These are phyloP conservation scores for Halichoeres trimaculatus DNA, from an alignment of 2,113 vertebrate species.

Conservation along the genomic window DNA sequence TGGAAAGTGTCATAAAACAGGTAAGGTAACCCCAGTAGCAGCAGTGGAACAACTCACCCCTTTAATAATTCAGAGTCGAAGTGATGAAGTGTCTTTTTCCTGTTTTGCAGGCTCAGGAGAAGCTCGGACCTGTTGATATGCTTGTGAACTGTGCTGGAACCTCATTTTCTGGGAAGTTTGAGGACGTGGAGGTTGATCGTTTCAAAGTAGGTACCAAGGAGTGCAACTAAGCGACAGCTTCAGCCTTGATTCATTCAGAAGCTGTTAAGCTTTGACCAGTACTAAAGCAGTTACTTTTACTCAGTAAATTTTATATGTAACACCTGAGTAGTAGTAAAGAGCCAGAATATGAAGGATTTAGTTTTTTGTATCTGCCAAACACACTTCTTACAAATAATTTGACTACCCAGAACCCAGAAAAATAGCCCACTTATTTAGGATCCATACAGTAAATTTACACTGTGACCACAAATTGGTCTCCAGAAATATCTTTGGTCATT, in stretches of 20 bases:
- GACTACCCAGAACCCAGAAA: not conserved
- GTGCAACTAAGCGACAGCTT: not conserved
- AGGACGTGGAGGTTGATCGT: constrained; percentile 89
- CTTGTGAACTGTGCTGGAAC: constrained; percentile 95
- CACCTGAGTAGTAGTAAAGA: not conserved
- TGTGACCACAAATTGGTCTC: too few species aligned
- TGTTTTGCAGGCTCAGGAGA: constrained; percentile 91
- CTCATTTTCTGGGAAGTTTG: constrained; percentile 91
- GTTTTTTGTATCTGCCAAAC: not conserved
- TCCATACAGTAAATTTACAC: not conserved
- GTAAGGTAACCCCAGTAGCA: constrained; percentile 74
- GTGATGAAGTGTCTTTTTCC: constrained; percentile 2
- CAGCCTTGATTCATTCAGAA: not conserved
- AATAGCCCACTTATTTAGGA: not conserved
- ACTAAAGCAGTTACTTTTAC: not conserved
- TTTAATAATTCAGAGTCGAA: constrained; percentile 33
- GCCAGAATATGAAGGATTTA: not conserved
- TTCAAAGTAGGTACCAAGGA: constrained; percentile 87
- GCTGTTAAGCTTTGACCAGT: not conserved
- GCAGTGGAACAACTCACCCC: constrained; percentile 15
- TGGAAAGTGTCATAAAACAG: constrained; percentile 97
- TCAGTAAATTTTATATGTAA: not conserved
- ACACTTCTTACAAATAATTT: too few species aligned
- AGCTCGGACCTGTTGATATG: constrained; percentile 97
- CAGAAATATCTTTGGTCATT: too few species aligned